These are phyloP conservation scores for Parambassis ranga DNA, from an alignment of 2,797 vertebrate genomes.

Conservation along the genomic window DNA sequence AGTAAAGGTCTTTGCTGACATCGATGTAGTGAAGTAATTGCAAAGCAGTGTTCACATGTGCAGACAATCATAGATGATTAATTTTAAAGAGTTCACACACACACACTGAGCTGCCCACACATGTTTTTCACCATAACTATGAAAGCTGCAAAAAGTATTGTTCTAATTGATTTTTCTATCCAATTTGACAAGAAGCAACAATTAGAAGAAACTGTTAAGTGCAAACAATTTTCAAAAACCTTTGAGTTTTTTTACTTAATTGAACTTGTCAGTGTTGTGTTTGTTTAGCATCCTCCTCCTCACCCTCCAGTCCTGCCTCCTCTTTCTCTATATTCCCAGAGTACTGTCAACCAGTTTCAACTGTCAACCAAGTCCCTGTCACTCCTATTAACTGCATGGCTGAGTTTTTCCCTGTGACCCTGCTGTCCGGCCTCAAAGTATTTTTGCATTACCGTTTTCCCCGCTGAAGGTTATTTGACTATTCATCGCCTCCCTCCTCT, in stretches of 20 bases:
- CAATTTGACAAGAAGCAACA: constrained; percentile 58
- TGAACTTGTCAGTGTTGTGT: neutral
- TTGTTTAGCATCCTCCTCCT: constrained; percentile 11
- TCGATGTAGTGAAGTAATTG: neutral
- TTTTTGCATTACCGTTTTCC: constrained; percentile 30
- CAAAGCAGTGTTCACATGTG: neutral
- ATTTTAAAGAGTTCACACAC: constrained; percentile 2
- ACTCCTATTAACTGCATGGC: constrained; percentile 36
- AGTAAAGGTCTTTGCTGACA: neutral
- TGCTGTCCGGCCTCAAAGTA: constrained; percentile 30
- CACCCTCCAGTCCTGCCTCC: neutral
- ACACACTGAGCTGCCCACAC: constrained; percentile 1
- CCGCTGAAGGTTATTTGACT: constrained; percentile 48
- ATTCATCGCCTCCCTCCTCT: constrained; percentile 27
- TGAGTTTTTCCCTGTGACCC: constrained; percentile 45
- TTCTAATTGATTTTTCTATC: constrained; percentile 65
- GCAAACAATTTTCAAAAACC: constrained; percentile 52
- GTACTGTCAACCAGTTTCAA: constrained; percentile 19
- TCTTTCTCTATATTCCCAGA: constrained; percentile 10
- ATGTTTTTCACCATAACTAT: constrained; percentile 43
- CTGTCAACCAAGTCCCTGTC: constrained; percentile 37
- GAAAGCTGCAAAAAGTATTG: constrained; percentile 63
- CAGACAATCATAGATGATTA: neutral
- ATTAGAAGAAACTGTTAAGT: constrained; percentile 56
- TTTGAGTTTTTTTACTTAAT: constrained; percentile 25